Conservation (phyloP, 2,797 vertebrate genomes). For the Galagoides demidoff region DNA sequence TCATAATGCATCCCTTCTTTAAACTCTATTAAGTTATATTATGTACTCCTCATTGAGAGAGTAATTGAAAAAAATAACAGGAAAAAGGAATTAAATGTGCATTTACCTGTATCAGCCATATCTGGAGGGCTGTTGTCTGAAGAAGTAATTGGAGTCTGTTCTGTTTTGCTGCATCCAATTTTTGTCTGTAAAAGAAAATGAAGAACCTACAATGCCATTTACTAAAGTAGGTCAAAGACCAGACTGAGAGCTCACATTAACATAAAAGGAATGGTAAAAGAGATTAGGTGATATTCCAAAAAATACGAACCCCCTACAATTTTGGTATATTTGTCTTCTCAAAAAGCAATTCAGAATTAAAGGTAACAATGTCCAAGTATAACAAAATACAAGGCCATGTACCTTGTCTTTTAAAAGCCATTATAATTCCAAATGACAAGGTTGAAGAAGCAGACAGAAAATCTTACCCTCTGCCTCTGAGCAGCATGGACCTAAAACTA, state of each 20-base stretch:
- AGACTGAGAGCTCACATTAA: conserved; percentile 62
- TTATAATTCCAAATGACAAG: background rate
- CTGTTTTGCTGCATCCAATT: conserved; percentile 83
- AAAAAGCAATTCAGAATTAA: conserved; percentile 61
- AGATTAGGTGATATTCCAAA: conserved; percentile 33
- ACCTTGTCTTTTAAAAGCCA: conserved; percentile 38
- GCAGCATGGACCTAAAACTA: background rate
- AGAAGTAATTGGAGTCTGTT: conserved; percentile 80
- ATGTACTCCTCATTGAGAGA: conserved; percentile 45
- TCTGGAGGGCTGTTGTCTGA: conserved; percentile 81
- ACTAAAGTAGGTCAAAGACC: conserved; percentile 77
- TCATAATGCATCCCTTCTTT: conserved; percentile 49
- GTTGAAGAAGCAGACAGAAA: conserved; percentile 13
- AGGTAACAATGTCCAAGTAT: conserved; percentile 41
- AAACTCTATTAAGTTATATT: conserved; percentile 68
- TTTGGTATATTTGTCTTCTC: conserved; percentile 53
- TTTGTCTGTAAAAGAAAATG: conserved; percentile 86
- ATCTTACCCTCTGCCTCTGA: conserved; percentile 6
- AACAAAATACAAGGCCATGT: conserved; percentile 17
- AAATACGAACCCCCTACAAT: conserved; percentile 57
- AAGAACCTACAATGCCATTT: conserved; percentile 72
- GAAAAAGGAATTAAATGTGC: conserved; percentile 72
- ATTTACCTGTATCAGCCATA: conserved; percentile 87
- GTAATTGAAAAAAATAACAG: conserved; percentile 63
- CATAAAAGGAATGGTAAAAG: conserved; percentile 64